Evolutionary conservation across 1,140 invertebrate genomes (phyloP).

Genomic region (Akabosia matsudoensis): DNA sequence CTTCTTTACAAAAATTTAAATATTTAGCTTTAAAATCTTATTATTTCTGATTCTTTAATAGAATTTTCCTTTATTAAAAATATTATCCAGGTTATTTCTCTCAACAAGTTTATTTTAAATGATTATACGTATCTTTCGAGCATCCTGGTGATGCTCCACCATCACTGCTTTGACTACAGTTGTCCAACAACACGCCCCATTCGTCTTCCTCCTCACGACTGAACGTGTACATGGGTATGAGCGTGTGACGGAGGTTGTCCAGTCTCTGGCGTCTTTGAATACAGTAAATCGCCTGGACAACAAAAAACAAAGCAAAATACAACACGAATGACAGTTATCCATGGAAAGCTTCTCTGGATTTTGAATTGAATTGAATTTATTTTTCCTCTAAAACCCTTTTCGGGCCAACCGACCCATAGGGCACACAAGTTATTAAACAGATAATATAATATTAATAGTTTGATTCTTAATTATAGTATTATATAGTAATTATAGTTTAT

Average conservation of each 20-base stretch:
- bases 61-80: background rate
- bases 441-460: too few species aligned
- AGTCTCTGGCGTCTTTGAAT: slow-evolving; percentile 31
- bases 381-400: too few species aligned
- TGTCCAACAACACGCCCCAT: background rate
- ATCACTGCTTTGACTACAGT: background rate
- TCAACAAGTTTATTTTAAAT: background rate
- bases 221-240: slow-evolving; percentile 40
- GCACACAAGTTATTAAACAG: too few species aligned
- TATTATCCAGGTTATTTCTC: too few species aligned
- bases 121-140: background rate
- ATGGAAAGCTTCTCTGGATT: too few species aligned
- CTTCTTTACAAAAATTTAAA: background rate
- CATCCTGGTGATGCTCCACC: background rate
- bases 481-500: too few species aligned
- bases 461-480: too few species aligned
- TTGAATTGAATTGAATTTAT: too few species aligned
- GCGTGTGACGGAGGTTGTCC: slow-evolving; percentile 32
- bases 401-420: too few species aligned
- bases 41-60: background rate
- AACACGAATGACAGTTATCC: background rate
- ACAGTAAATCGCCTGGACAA: slow-evolving; percentile 32
- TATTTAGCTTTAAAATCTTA: background rate
- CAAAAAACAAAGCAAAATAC: background rate
- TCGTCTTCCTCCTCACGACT: slow-evolving; percentile 32